Evolutionary conservation across 37 sponge, comb jelly and placozoan genomes (phyloP), one percentile per base, ranked within the genome.

Genomic region (Petrosia ficiformis): DNA sequence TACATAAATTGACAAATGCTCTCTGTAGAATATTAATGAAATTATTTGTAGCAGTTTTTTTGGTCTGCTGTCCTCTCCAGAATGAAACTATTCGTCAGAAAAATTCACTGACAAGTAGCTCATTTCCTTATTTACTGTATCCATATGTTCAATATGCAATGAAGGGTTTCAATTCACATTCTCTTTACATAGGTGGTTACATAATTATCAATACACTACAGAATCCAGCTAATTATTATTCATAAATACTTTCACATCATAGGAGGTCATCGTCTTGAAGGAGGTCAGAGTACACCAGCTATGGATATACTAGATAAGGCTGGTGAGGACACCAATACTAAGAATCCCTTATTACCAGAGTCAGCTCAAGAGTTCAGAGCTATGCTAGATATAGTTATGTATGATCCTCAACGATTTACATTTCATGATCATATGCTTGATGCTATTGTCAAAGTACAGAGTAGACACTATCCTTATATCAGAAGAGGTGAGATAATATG

Each of bases 371-470:
- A 90, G 75, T 77, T 90, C 44, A 65, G 81, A 32, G 44, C 71
- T 48, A 90, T 90, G 91, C 30, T 90, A 43, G 75, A 77, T 41
- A 38, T 82, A 24, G 91, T 81, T 2, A 61, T 85, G 44, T 68
- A 86, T 39, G 44, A 82, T 31, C 59, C 82, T 8, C n/a, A 59
- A 0, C 43, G 59, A 24, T 74, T 70, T 56, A 69, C 59, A 36
- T 67, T 90, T 48, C 87, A 79, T 31, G 29, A 59, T 4, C 59
- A 82, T 4, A 68, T 90, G 70, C 34, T 78, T 39, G 42, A 82
- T 56, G 91, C 87, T 16, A 1, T 90, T 36, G 48, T 90, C 24
- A 44, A 73, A 39, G 68, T 82, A 2, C 87, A 82, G 74, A 59
- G 58, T 33, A 61, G 54, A 0, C 77, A 70, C 61, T 82, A 86